Evolutionary conservation across 1,140 invertebrate genomes (phyloP), one percentile per base, ranked within the genome.

Genomic region (Pseudomyrmex gracilis): DNA sequence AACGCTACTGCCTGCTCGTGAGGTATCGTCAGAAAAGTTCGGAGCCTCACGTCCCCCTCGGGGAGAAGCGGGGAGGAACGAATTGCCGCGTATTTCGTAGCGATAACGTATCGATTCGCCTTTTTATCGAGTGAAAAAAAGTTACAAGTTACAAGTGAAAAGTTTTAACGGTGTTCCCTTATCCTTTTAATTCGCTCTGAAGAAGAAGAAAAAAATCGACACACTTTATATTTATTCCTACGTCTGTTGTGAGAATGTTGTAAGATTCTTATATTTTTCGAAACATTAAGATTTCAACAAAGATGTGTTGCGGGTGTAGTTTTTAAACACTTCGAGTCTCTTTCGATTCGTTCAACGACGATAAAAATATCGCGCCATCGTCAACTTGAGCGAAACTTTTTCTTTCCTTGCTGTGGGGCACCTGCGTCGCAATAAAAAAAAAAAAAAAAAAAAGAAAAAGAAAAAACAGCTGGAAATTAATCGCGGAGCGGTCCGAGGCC

Each of bases 391-490:
- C 49, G 0, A 67, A 67, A 67, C 61, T 77, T 55, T 22, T 13
- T 55, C 49, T 66, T 76, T 60, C 20, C 43, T 15, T 1, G 13
- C 43, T 45, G 15, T 15, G 15, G 0, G 24, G 24, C 34, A 22
- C 45, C 10, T 34, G 34, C 43, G 24, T 15, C n/a, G 49, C 24
- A 20, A 67, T 49, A 2, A 8, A 45, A 7, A 20, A 22, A 58
- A 76, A 66, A 63, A 45, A 22, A 8, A 45, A 7, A 20, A 22
- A 58, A 76, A 66, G 51, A 45, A 22, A 47, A 76, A 34, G 34
- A 34, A 34, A 34, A 34, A 34, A 34, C 22, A 76, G 9, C 57
- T 63, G 49, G 51, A 70, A 87, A 84, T 87, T 80, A 84, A 84
- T 80, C 70, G 80, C 17, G 22, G 43, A 34, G 34, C 51, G 49